Evolutionary conservation across 2,113 vertebrate genomes (phyloP).

Genomic region (Mugil cephalus): DNA sequence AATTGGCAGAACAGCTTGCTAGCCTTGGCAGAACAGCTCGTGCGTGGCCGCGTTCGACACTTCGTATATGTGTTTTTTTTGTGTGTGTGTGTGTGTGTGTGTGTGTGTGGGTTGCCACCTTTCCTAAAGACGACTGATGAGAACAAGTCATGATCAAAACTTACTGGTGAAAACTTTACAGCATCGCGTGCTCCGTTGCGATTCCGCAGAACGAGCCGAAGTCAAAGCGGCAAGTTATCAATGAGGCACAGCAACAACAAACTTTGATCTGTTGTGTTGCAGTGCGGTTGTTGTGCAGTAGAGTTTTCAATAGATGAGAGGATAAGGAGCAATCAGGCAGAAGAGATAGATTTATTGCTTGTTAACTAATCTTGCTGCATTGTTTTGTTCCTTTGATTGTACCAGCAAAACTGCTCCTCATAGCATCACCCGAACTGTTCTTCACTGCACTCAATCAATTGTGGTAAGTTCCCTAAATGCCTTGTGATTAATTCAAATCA

Average conservation of each 20-base stretch:
- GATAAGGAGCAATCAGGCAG: slow-evolving; percentile 50
- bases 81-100: background rate
- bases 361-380: slow-evolving; percentile 59
- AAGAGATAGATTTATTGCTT: slow-evolving; percentile 51
- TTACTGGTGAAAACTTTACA: slow-evolving; percentile 16
- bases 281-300: slow-evolving; percentile 4
- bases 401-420: slow-evolving; percentile 48
- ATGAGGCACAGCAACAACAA: background rate
- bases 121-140: slow-evolving; percentile 11
- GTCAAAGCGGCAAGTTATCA: background rate
- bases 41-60: slow-evolving; percentile 11
- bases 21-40: slow-evolving; percentile 36
- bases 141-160: slow-evolving; percentile 12
- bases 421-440: slow-evolving; percentile 58
- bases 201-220: background rate
- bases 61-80: slow-evolving; percentile 10
- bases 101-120: slow-evolving; percentile 18
- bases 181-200: background rate
- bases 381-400: slow-evolving; percentile 63
- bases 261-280: slow-evolving; percentile 23
- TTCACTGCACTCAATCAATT: slow-evolving; percentile 70
- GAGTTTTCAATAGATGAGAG: slow-evolving; percentile 37
- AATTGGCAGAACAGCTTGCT: slow-evolving; percentile 51
- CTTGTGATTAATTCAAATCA: slow-evolving; percentile 78
- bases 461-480: slow-evolving; percentile 74